Conservation (phyloP, 2,888 invertebrate genomes). For the Drosophila tanythrix region DNA sequence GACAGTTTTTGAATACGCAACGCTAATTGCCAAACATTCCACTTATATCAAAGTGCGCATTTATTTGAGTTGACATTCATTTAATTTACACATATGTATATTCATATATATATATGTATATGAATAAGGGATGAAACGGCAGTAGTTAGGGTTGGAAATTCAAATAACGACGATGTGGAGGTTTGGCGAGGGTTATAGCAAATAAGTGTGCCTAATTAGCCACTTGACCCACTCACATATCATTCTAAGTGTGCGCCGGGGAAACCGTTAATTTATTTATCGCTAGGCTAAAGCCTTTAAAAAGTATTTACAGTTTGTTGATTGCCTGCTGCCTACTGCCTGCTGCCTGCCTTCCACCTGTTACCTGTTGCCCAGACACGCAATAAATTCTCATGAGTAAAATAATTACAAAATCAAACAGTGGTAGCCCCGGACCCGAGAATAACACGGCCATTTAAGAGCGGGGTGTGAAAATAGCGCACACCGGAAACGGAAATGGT, state of each 20-base stretch:
- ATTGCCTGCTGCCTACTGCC: constrained; percentile 36
- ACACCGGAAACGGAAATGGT: constrained; percentile 57
- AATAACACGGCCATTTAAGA: constrained; percentile 1
- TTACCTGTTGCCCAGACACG: constrained; percentile 70
- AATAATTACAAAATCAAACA: constrained; percentile 81
- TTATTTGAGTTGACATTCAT: neutral
- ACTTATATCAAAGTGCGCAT: neutral
- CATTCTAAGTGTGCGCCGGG: neutral
- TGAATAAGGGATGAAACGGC: neutral
- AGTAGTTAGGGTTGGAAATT: neutral
- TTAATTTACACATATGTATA: neutral
- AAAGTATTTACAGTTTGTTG: constrained; percentile 17
- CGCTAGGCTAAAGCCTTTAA: constrained; percentile 19
- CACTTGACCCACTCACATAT: neutral
- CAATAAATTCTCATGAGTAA: constrained; percentile 75
- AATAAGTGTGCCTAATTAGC: constrained; percentile 62
- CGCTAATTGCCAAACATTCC: constrained; percentile 25
- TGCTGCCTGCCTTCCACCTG: constrained; percentile 47
- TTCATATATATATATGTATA: neutral
- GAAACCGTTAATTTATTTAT: constrained; percentile 65
- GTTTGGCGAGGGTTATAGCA: constrained; percentile 38
- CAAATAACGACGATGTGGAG: neutral
- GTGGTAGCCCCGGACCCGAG: constrained; percentile 14
- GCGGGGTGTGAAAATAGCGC: constrained; percentile 23
- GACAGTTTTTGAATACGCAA: constrained; percentile 1